Percentiles rank a stretch among this genome's conserved stretches.
Evolutionary conservation across 2,888 invertebrate genomes (phyloP).

Genomic region (Netelia fuscicornis): DNA sequence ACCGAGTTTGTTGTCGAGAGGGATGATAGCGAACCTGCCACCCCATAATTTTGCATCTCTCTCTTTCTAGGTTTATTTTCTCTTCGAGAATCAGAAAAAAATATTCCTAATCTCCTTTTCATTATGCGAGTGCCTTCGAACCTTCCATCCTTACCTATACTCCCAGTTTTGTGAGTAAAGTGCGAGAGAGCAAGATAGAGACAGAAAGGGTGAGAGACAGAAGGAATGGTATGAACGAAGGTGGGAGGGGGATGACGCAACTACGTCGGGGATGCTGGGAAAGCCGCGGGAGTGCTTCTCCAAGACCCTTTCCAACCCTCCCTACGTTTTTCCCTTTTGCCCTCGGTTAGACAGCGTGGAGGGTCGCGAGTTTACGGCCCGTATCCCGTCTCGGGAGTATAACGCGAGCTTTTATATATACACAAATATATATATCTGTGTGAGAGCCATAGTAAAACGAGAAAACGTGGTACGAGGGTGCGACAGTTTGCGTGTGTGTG

Average conservation of each 20-base stretch:
- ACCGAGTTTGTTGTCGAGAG: no score
- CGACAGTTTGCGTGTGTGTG: not conserved
- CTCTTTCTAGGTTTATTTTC: no score
- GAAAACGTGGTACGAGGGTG: constrained; percentile 38
- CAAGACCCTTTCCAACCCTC: constrained; percentile 50
- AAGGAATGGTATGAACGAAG: constrained; percentile 2
- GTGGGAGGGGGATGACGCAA: constrained; percentile 25
- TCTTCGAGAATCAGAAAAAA: constrained; percentile 50
- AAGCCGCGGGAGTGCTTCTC: constrained; percentile 66
- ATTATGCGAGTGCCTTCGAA: constrained; percentile 74
- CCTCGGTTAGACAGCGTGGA: constrained; percentile 57
- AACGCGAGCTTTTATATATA: constrained; percentile 46
- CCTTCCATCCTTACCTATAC: constrained; percentile 21
- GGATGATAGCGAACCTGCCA: no score
- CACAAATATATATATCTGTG: constrained; percentile 20
- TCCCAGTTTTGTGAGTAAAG: not conserved
- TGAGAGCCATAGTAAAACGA: constrained; percentile 40
- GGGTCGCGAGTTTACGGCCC: constrained; percentile 78
- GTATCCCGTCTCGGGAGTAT: constrained; percentile 77
- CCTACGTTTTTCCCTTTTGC: constrained; percentile 36
- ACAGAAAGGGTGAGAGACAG: not conserved
- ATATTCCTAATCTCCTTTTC: constrained; percentile 78
- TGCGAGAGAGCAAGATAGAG: constrained; percentile 4
- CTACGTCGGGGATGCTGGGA: constrained; percentile 32
- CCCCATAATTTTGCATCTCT: no score